Percentiles rank a stretch among this genome's conserved stretches.
phyloP scores from a whole-genome alignment of 2,888 invertebrate species.

The Timema cristinae region DNA sequence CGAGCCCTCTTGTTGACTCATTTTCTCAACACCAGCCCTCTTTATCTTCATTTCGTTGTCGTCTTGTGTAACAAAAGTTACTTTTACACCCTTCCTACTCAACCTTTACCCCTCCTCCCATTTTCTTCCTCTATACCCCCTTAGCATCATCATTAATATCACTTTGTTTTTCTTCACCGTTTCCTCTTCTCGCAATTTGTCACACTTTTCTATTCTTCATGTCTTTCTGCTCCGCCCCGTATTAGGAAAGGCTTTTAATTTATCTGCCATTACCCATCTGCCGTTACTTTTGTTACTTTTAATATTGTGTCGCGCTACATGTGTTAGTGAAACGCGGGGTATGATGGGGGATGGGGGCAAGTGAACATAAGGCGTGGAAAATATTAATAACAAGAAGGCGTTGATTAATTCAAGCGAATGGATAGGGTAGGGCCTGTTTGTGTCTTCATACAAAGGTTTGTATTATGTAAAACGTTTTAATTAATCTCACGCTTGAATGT shows the following conservation, averaged over 20 bases:
- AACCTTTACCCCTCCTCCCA: conserved; percentile 4
- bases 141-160: conserved; percentile 33
- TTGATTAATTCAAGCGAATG: no score
- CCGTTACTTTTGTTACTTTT: background rate
- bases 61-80: conserved; percentile 14
- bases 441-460: no score
- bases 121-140: conserved; percentile 6
- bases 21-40: background rate
- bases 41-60: conserved; percentile 17
- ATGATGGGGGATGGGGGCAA: background rate
- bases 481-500: no score
- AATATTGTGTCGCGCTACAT: conserved; percentile 16
- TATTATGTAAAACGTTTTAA: no score
- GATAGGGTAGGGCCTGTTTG: no score
- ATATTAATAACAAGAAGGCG: no score
- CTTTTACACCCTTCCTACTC: conserved; percentile 3
- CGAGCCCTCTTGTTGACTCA: no score
- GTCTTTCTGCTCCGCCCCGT: background rate
- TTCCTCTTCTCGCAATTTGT: conserved; percentile 31
- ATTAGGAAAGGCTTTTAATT: background rate
- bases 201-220: conserved; percentile 27
- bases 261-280: conserved; percentile 12
- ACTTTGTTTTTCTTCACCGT: conserved; percentile 29
- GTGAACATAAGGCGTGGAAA: no score
- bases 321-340: conserved; percentile 10